Conservation (phyloP, 2,888 invertebrate genomes). For the Nomada fabriciana region DNA sequence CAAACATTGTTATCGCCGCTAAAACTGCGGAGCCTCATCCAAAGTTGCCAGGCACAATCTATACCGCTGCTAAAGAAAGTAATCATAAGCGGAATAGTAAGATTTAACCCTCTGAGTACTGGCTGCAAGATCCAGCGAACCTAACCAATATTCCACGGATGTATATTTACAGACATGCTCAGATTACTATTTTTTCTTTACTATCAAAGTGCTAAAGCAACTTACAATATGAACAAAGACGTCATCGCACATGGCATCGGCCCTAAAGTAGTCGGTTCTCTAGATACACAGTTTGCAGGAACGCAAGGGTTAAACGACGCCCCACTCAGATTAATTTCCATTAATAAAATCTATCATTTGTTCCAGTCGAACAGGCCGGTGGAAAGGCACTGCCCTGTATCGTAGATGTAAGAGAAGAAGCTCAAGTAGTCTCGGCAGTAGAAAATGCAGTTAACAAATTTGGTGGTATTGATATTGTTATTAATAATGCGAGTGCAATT, state of each 20-base stretch:
- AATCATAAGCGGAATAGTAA: slow-evolving; percentile 71
- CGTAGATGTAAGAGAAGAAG: slow-evolving; percentile 95
- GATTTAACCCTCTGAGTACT: background rate
- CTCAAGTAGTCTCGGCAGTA: slow-evolving; percentile 89
- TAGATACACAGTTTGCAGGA: no score
- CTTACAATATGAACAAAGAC: no score
- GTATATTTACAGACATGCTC: no score
- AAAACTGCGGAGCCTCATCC: slow-evolving; percentile 96
- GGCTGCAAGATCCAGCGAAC: no score
- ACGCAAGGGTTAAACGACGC: background rate
- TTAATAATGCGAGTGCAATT: slow-evolving; percentile 99
- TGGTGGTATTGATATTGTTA: slow-evolving; percentile 97
- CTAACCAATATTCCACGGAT: no score
- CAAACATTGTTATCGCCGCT: slow-evolving; percentile 95
- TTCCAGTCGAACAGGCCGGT: slow-evolving; percentile 92
- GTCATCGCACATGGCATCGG: no score
- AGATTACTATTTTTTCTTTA: background rate
- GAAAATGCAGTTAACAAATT: slow-evolving; percentile 92
- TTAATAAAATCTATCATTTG: slow-evolving; percentile 18
- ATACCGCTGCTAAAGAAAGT: slow-evolving; percentile 96
- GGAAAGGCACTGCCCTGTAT: slow-evolving; percentile 94
- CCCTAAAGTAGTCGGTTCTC: no score
- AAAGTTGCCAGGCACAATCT: slow-evolving; percentile 96
- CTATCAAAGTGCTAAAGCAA: background rate
- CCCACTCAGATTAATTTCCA: background rate